A percentile compares a stretch with the other conserved stretches of the same genome.
phyloP scores from a whole-genome alignment of 2,888 invertebrate species.

The Hedya salicella region DNA sequence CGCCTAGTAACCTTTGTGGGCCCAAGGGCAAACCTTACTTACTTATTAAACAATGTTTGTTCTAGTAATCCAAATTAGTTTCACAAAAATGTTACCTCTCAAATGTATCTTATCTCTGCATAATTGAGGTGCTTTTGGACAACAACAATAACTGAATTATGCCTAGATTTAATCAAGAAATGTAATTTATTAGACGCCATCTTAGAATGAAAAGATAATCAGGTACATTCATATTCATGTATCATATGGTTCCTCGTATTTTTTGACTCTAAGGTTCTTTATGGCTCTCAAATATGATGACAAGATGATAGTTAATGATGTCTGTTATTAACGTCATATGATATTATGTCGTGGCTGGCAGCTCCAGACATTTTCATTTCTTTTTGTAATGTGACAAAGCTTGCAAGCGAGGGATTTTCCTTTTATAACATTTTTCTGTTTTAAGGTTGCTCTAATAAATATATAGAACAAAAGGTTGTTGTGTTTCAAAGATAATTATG shows the following conservation, averaged over 20 bases:
- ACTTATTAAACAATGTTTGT: conserved; percentile 12
- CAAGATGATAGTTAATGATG: conserved; percentile 30
- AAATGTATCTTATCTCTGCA: too few relatives aligned
- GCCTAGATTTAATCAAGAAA: too few relatives aligned
- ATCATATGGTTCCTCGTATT: too few relatives aligned
- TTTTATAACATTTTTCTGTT: conserved; percentile 8
- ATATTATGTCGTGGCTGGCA: conserved; percentile 8
- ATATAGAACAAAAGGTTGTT: conserved; percentile 19
- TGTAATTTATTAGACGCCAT: too few relatives aligned
- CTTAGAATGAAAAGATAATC: neutral
- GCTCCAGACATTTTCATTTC: conserved; percentile 9
- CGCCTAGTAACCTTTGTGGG: conserved; percentile 10
- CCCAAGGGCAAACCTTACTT: conserved; percentile 16
- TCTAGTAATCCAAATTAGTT: conserved; percentile 1
- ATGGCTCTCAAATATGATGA: conserved; percentile 20
- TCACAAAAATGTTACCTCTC: neutral
- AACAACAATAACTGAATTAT: too few relatives aligned
- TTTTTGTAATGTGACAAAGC: neutral
- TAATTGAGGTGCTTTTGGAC: too few relatives aligned
- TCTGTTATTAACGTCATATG: conserved; percentile 24
- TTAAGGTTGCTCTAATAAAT: conserved; percentile 2
- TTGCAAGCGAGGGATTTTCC: neutral
- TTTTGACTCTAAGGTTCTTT: conserved; percentile 11
- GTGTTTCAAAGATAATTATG: conserved; percentile 29
- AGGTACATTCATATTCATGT: too few relatives aligned